Evolutionary conservation across 2,797 vertebrate genomes (phyloP), one percentile per base, ranked within the genome.

Genomic region (Calcarius lapponicus): DNA sequence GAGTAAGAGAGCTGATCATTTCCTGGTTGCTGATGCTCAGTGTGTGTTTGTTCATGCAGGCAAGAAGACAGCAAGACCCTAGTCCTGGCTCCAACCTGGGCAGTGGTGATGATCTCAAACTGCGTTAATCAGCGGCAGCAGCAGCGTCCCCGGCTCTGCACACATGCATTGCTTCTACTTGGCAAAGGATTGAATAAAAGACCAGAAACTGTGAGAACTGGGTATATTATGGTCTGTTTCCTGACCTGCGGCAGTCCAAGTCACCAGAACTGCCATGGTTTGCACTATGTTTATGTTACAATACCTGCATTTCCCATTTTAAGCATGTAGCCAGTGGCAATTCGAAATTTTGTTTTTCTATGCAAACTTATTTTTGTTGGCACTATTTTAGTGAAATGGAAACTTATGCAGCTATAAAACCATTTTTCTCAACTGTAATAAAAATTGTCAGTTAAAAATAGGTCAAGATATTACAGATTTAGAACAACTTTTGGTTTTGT

Each of bases 31-130:
- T 12, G 38, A 92, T 64, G 9, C 80, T 65, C 66, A 66, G 61
- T 17, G 7, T 75, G 50, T 62, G 36, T 91, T 96, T 95, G 3
- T 96, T 86, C 13, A 50, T 89, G 24, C 98, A 99, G 99, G 99
- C 98, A 98, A 99, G 99, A 98, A 98, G 99, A 98, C 99, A 99
- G 95, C 99, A 99, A 99, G 98, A 99, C 98, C 99, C 98, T 98
- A 99, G 98, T 98, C 98, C 99, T 97, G 99, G 99, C 90, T 99
- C 99, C 90, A 99, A 98, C 98, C 98, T 99, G 97, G 99, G 98
- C 95, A 99, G 98, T 74, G 98, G 99, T 42, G 99, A 99, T 11
- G 99, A 99, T 96, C 98, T 99, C 98, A 99, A 99, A 98, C 98
- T 99, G 95, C 99, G 99, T 98, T 99, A 98, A 98, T 51, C 80